Base-by-base conservation (phyloP, 2,797 vertebrate species). In the Phataginus tricuspis region DNA sequence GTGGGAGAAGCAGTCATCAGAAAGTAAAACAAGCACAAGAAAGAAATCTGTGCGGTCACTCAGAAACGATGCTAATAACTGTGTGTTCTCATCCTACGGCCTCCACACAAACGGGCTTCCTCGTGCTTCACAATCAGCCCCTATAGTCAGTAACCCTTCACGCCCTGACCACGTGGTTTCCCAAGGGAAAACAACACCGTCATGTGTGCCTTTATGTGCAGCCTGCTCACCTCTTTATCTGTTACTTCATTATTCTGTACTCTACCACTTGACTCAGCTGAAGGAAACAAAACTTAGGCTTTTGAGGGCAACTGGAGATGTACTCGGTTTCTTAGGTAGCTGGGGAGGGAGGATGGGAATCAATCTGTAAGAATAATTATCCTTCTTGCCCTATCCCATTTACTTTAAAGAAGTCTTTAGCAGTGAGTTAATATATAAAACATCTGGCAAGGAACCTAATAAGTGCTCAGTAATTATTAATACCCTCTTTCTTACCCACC, bases 1-100 rank as follows among this genome's bases (percentile, higher is more conserved):
- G 94, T 91, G 88, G 95, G 92, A 87, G 88, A 97, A 97, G 89
- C 94, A 95, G 89, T 85, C 61, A 69, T 85, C 87, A 95, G 89
- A 93, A 96, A 83, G 90, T 87, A 68, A 95, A 95, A 86, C 59
- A 11, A 96, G 86, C 94, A 97, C 87, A 90, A 39, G 96, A 74
- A 85, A 75, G 94, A 96, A 66, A 29, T 74, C 42, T 63, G 37
- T 0, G 6, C 94, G 68, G 94, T 83, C 93, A 71, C 93, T 55
- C 23, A 68, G 86, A 96, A 97, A 94, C 6, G 69, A 37, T 27
- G 64, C 82, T 64, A 31, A 39, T 80, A 25, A 13, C 5, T 3
- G 14, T 2, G 45, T 4, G 31, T 51, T 68, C 85, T 94, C 66
- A 34, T 63, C 61, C 68, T 42, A 39, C 1, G 12, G 86, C 34